Percentiles rank a stretch among this genome's conserved stretches.
Evolutionary conservation across 2,797 vertebrate genomes (phyloP).

Genomic region (Anguilla obscura): DNA sequence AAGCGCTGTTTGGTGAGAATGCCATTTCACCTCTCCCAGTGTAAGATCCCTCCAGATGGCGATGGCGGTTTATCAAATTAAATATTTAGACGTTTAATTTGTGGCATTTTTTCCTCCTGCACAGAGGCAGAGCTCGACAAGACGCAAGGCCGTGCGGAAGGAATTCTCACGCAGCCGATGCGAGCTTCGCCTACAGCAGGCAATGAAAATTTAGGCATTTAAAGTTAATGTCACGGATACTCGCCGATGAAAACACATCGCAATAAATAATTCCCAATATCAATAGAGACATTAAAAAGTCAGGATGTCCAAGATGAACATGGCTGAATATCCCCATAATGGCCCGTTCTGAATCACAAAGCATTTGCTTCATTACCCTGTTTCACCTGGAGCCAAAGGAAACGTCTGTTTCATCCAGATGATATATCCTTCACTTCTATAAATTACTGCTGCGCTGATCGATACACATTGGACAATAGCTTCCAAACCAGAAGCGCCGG

Average conservation of each 20-base stretch:
- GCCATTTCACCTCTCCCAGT: not conserved
- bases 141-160: not conserved
- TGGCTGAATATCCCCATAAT: not conserved
- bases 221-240: not conserved
- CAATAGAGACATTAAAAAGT: not conserved
- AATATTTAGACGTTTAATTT: not conserved
- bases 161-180: not conserved
- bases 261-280: constrained; percentile 29
- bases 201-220: not conserved
- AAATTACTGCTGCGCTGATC: constrained; percentile 31
- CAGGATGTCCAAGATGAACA: constrained; percentile 25
- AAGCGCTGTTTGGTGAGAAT: not conserved
- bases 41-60: not conserved
- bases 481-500: not conserved
- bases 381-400: not conserved
- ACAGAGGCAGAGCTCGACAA: not conserved
- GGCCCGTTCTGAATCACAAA: not conserved
- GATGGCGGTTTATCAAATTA: constrained; percentile 18
- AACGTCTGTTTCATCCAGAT: constrained; percentile 7
- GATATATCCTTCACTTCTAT: constrained; percentile 11
- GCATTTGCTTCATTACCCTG: constrained; percentile 24
- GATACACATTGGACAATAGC: not conserved
- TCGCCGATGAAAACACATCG: not conserved
- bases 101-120: constrained; percentile 7
- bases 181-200: not conserved